These are phyloP conservation scores for Contarinia nasturtii DNA, from an alignment of 1,140 invertebrate genomes.

Conservation along the genomic window DNA sequence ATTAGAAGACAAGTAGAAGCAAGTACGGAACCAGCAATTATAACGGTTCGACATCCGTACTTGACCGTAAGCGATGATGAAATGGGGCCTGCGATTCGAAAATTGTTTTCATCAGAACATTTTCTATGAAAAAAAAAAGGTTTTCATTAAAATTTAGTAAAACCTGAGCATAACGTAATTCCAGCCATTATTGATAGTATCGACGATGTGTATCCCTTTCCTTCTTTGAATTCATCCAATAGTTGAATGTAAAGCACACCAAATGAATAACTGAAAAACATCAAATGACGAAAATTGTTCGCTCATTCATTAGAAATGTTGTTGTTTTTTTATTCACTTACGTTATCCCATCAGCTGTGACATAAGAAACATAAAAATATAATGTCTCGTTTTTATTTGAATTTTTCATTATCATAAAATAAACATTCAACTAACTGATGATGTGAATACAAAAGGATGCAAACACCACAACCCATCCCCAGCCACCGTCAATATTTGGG, in stretches of 20 bases:
- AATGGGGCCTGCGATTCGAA: conserved; percentile 66
- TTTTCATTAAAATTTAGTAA: too few relatives aligned
- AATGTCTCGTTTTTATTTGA: too few relatives aligned
- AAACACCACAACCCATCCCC: conserved; percentile 84
- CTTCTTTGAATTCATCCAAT: conserved; percentile 56
- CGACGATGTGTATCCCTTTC: conserved; percentile 62
- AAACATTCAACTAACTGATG: conserved; percentile 47
- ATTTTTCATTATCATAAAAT: too few relatives aligned
- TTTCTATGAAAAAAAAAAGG: too few relatives aligned
- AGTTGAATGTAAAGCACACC: conserved; percentile 71
- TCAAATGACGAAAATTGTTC: too few relatives aligned
- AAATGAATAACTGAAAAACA: too few relatives aligned
- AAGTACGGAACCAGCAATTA: conserved; percentile 70
- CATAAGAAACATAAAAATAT: conserved; percentile 9
- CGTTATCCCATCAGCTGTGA: conserved; percentile 71
- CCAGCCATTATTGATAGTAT: conserved; percentile 83
- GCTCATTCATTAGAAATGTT: too few relatives aligned
- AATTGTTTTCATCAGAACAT: too few relatives aligned
- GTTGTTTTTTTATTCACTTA: too few relatives aligned
- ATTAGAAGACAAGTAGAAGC: conserved; percentile 51
- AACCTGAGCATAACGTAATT: conserved; percentile 79
- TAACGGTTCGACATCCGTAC: conserved; percentile 77
- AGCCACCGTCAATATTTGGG: conserved; percentile 60
- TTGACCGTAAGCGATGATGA: conserved; percentile 83
- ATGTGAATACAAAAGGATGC: conserved; percentile 84